phyloP scores from a whole-genome alignment of 2,797 vertebrate genomes.

The Denticeps clupeoides region DNA sequence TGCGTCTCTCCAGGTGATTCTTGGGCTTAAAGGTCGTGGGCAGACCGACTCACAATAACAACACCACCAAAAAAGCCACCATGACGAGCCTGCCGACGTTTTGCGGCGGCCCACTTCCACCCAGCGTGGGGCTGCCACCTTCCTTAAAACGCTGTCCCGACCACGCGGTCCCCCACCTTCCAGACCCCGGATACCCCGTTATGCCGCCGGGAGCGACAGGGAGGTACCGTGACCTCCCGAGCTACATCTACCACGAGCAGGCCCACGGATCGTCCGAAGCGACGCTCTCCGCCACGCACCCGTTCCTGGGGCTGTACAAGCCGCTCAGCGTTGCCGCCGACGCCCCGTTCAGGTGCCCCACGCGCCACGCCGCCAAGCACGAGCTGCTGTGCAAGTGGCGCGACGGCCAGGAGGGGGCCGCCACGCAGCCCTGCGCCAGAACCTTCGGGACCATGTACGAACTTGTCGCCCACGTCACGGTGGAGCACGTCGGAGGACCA shows the following conservation, averaged over 20 bases:
- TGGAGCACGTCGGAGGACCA: slow-evolving; percentile 61
- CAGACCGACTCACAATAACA: slow-evolving; percentile 48
- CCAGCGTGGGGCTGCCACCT: slow-evolving; percentile 55
- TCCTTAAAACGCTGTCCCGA: slow-evolving; percentile 63
- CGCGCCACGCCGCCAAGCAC: slow-evolving; percentile 53
- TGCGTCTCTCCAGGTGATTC: slow-evolving; percentile 45
- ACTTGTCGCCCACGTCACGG: slow-evolving; percentile 66
- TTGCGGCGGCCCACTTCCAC: slow-evolving; percentile 58
- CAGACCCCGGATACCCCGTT: slow-evolving; percentile 61
- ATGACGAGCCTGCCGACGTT: slow-evolving; percentile 56
- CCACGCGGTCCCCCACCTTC: slow-evolving; percentile 58
- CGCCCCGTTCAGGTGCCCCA: slow-evolving; percentile 60
- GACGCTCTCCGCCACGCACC: too few relatives aligned
- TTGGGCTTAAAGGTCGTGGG: slow-evolving; percentile 41
- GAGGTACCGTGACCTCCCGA: slow-evolving; percentile 57
- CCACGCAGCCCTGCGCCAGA: slow-evolving; percentile 53
- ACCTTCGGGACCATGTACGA: slow-evolving; percentile 67
- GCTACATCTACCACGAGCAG: slow-evolving; percentile 63
- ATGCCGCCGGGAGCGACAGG: slow-evolving; percentile 57
- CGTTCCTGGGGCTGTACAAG: slow-evolving; percentile 58
- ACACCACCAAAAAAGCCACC: too few relatives aligned
- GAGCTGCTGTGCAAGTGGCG: slow-evolving; percentile 66
- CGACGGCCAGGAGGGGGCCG: slow-evolving; percentile 51
- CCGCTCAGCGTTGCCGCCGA: slow-evolving; percentile 58
- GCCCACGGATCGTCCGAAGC: slow-evolving; percentile 57